Conservation (phyloP, 2,797 vertebrate species). For the Myoxocephalus aenaeus region DNA sequence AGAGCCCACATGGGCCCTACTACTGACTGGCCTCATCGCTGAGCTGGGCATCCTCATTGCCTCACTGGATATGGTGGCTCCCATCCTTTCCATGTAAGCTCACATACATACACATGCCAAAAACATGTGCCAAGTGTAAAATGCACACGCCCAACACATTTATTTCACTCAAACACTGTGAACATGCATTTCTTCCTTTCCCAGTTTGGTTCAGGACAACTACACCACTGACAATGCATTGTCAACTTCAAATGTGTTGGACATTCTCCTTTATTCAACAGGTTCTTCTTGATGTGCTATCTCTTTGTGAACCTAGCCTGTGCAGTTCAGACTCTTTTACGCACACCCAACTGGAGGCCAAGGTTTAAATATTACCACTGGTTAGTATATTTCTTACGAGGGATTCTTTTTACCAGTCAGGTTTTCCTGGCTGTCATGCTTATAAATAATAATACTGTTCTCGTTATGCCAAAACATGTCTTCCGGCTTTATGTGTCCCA, state of each 20-base stretch:
- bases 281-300: slow-evolving; percentile 99
- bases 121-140: not conserved
- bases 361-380: slow-evolving; percentile 98
- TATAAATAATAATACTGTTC: not conserved
- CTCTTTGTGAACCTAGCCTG: slow-evolving; percentile 98
- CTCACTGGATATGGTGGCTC: slow-evolving; percentile 98
- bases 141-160: not conserved
- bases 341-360: slow-evolving; percentile 98
- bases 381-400: slow-evolving; percentile 78
- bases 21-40: slow-evolving; percentile 95
- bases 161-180: not conserved
- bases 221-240: not conserved
- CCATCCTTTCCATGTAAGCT: slow-evolving; percentile 98
- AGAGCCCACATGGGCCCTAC: slow-evolving; percentile 96
- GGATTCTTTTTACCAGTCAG: not conserved
- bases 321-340: slow-evolving; percentile 95
- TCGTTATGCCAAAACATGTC: not conserved
- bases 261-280: slow-evolving; percentile 58
- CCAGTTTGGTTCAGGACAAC: not conserved
- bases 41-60: slow-evolving; percentile 98
- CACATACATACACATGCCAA: not conserved
- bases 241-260: not conserved
- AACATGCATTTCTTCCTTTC: not conserved
- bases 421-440: not conserved
- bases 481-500: slow-evolving; percentile 11